Evolutionary conservation across 2,113 vertebrate genomes (phyloP), one percentile per base, ranked within the genome.

Genomic region (Phaethornis superciliosus): DNA sequence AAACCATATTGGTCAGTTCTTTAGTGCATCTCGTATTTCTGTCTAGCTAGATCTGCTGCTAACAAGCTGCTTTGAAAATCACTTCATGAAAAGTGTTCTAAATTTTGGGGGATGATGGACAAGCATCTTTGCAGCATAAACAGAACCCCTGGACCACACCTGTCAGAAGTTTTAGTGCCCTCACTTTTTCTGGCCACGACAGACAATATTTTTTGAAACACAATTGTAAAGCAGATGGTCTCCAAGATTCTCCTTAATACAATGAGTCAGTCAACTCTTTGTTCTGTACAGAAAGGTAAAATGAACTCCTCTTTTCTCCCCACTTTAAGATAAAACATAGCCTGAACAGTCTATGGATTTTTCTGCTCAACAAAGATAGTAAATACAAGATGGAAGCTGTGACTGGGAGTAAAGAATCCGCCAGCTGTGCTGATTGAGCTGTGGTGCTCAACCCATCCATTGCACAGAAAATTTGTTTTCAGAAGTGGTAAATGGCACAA

Each of bases 391-490:
- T 32, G 40, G 40, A 94, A 91, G 15, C 22, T 81, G 11, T 69
- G 16, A 75, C 46, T 60, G 30, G 26, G 33, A 85, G 28, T 46
- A 82, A 77, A 87, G 28, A 33, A 77, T 46, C 47, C 58, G 35
- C 44, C 7, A 3, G 15, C 72, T 44, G 10, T 62, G 75, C 88
- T 77, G 75, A 70, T 71, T 83, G 79, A 78, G 23, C 32, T 52
- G 44, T 63, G 24, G 18, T 81, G 24, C 44, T 63, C 32, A 81
- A 68, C 44, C 24, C 9, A 84, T 30, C 19, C 49, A n/a, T n/a
- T n/a, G n/a, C 78, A 85, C 14, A 62, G 56, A 90, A 94, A 89
- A 85, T 71, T 30, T 22, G 23, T 77, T 94, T 94, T 81, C 54
- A 81, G 71, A 49, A 17, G 35, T 42, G 27, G 11, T 63, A 89